Base-by-base conservation (phyloP, 2,797 vertebrate species). In the Aplochiton taeniatus region DNA sequence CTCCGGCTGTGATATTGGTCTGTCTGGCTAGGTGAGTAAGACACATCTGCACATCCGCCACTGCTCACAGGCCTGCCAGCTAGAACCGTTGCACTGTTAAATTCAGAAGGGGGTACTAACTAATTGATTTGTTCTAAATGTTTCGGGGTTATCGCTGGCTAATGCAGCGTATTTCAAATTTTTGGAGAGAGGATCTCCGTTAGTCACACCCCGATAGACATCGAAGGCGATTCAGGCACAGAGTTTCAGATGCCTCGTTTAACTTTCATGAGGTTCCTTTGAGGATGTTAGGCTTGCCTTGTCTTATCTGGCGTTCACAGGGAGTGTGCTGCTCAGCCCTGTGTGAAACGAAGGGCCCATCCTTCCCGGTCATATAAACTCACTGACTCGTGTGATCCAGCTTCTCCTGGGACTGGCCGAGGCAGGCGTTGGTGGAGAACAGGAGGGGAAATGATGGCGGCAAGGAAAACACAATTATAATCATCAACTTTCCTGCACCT, bases 251-350 rank as follows among this genome's bases (percentile, higher is more conserved):
- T 6, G 69, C 54, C 63, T 75, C 68, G 75, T 69, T 84, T 79
- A 74, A 78, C 53, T 83, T 83, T 85, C 61, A 76, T 62, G 82
- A 86, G 83, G 79, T 84, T 85, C 83, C 76, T 85, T 81, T 63
- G 12, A 19, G 66, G 72, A 83, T 63, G 75, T 70, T 65, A 74
- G 59, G 68, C 76, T 87, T 88, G 80, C 85, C 85, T 83, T 80
- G 68, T 84, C 86, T 83, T 58, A 72, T 17, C 63, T 60, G 70
- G 65, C 80, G 16, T 62, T 81, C 47, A 45, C 69, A 83, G 69
- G 70, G 75, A 76, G 65, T 84, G 80, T 78, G 78, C 72, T 78
- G 85, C 69, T 43, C 70, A 76, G 81, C 50, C 49, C 73, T 73
- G 78, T 82, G 84, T 81, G 74, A 83, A 62, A 75, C 73, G 79